Conservation (phyloP, 2,113 vertebrate genomes). For the Pipra filicauda region DNA sequence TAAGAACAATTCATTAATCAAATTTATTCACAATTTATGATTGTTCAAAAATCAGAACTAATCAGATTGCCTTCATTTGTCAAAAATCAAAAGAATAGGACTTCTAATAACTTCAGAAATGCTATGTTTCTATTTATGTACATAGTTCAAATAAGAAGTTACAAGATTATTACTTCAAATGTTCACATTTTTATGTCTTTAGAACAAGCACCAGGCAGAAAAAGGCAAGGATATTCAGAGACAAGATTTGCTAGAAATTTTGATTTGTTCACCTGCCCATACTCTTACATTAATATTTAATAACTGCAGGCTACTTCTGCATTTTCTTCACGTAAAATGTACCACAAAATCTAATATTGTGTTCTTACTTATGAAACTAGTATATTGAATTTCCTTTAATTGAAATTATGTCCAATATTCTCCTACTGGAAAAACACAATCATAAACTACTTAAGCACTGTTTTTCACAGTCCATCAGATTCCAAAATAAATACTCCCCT, state of each 20-base stretch:
- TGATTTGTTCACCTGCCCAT: background rate
- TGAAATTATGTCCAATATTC: background rate
- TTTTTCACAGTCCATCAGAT: background rate
- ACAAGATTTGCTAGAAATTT: background rate
- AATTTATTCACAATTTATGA: background rate
- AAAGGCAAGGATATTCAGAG: background rate
- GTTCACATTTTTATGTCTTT: background rate
- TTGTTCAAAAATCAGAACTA: background rate
- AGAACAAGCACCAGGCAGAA: background rate
- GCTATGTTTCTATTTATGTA: background rate
- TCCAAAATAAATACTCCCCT: background rate
- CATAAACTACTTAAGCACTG: background rate
- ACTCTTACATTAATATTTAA: background rate
- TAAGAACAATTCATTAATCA: background rate
- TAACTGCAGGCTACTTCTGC: background rate
- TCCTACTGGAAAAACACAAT: background rate
- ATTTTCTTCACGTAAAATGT: background rate
- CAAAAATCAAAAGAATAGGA: background rate
- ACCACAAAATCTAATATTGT: background rate
- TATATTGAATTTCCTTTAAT: background rate
- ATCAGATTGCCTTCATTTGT: background rate
- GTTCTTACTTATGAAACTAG: background rate
- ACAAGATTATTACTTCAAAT: background rate
- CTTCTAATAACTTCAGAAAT: background rate
- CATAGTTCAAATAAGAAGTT: background rate